Conservation (phyloP, 2,888 invertebrate genomes). For the Agriopis aurantiaria region DNA sequence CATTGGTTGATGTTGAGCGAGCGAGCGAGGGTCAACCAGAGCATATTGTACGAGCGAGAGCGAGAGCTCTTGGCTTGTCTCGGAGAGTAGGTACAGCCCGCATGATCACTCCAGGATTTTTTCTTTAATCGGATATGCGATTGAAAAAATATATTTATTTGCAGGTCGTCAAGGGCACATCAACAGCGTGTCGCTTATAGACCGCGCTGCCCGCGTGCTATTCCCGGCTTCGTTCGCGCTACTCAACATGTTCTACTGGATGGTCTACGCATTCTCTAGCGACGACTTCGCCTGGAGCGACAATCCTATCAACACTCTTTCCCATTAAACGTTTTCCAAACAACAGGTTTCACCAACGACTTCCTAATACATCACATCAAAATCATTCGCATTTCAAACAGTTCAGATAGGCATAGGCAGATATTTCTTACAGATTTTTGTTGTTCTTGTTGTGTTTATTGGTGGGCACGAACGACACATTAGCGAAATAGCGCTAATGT, state of each 20-base stretch:
- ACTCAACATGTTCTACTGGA: constrained; percentile 96
- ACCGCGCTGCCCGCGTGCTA: constrained; percentile 92
- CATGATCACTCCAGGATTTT: too few relatives aligned
- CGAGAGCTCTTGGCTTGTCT: too few relatives aligned
- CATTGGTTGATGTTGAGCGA: too few relatives aligned
- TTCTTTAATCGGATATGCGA: too few relatives aligned
- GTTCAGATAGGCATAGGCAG: too few relatives aligned
- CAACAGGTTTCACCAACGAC: not conserved
- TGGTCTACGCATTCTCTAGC: constrained; percentile 92
- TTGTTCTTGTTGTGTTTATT: not conserved
- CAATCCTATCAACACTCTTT: constrained; percentile 86
- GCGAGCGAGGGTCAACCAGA: too few relatives aligned
- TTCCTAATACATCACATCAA: not conserved
- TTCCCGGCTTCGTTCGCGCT: constrained; percentile 95
- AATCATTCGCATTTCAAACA: too few relatives aligned
- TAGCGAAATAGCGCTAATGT: not conserved
- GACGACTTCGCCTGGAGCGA: constrained; percentile 92
- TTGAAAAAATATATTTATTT: constrained; percentile 11
- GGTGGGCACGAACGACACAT: not conserved
- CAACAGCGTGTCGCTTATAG: constrained; percentile 95
- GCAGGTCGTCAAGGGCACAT: constrained; percentile 88
- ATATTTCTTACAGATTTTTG: not conserved
- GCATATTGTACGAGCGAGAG: too few relatives aligned
- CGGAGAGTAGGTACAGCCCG: too few relatives aligned
- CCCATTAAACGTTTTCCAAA: constrained; percentile 65